Percentiles rank a stretch among this genome's conserved stretches.
Evolutionary conservation across 2,888 invertebrate species (phyloP).

Genomic region (Agriopis leucophaearia): DNA sequence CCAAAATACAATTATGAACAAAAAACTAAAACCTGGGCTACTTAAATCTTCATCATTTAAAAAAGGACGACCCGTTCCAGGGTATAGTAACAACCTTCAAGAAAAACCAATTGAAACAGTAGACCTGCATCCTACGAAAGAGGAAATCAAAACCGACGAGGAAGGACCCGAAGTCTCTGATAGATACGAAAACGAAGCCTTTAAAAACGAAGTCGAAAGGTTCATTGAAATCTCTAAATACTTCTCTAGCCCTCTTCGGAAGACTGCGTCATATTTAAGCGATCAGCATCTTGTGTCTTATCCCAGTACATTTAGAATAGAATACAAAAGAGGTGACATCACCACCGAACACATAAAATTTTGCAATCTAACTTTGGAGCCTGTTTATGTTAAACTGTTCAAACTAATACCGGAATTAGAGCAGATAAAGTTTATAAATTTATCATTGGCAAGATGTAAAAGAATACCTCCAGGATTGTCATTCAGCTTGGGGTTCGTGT

Average conservation of each 20-base stretch:
- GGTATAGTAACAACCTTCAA: slow-evolving; percentile 12
- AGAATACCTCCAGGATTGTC: slow-evolving; percentile 77
- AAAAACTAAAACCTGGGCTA: slow-evolving; percentile 26
- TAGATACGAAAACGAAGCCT: slow-evolving; percentile 51
- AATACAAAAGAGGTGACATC: slow-evolving; percentile 69
- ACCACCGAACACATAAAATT: slow-evolving; percentile 72
- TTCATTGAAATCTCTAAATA: slow-evolving; percentile 80
- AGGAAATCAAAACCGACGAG: slow-evolving; percentile 61
- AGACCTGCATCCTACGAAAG: slow-evolving; percentile 51
- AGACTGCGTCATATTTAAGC: slow-evolving; percentile 76
- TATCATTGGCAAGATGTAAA: slow-evolving; percentile 68
- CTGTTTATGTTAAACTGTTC: slow-evolving; percentile 74
- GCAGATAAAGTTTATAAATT: slow-evolving; percentile 73
- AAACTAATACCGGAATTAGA: slow-evolving; percentile 75
- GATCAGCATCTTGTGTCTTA: slow-evolving; percentile 72
- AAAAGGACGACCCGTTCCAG: slow-evolving; percentile 28
- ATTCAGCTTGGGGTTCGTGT: slow-evolving; percentile 71
- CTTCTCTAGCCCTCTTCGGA: slow-evolving; percentile 74
- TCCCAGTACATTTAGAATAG: slow-evolving; percentile 68
- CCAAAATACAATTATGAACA: slow-evolving; percentile 31
- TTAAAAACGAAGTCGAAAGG: slow-evolving; percentile 68
- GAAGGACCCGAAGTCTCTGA: slow-evolving; percentile 50
- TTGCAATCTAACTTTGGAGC: slow-evolving; percentile 71
- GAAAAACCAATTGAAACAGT: slow-evolving; percentile 34
- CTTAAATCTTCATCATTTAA: slow-evolving; percentile 27